A percentile compares a stretch with the other conserved stretches of the same genome.
Evolutionary conservation across 2,888 invertebrate genomes (phyloP).

Genomic region (Leucoma salicis): DNA sequence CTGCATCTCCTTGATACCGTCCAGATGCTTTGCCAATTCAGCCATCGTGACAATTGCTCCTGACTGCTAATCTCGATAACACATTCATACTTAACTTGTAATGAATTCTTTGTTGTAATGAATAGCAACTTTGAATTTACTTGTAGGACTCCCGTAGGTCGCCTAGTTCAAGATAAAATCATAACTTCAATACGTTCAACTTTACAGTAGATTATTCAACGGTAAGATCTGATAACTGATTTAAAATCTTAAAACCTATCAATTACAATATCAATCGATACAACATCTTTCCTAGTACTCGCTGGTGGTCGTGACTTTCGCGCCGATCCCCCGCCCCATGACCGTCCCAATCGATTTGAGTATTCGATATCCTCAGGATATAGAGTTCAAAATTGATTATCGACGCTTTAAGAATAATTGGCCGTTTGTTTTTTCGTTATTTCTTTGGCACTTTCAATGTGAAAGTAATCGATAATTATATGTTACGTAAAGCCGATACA

Average conservation of each 20-base stretch:
- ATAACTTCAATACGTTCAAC: not conserved
- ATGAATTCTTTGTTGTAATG: no score
- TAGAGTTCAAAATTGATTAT: conserved; percentile 32
- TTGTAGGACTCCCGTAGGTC: no score
- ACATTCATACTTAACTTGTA: no score
- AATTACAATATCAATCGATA: conserved; percentile 14
- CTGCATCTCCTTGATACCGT: no score
- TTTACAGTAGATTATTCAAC: no score
- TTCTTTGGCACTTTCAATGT: conserved; percentile 45
- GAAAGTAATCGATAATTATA: conserved; percentile 55
- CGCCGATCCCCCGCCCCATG: conserved; percentile 6
- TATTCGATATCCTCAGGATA: conserved; percentile 18
- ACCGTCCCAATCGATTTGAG: conserved; percentile 11
- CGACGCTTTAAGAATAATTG: conserved; percentile 25
- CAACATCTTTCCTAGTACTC: not conserved
- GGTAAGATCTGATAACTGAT: no score
- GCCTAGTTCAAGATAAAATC: not conserved
- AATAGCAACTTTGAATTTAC: no score
- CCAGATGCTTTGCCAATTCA: no score
- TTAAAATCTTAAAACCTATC: conserved; percentile 5
- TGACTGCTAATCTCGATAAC: no score
- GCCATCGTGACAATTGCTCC: no score
- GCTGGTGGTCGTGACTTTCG: conserved; percentile 18
- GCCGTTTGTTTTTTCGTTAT: conserved; percentile 28
- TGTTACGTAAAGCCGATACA: conserved; percentile 34